Percentiles rank a stretch among this genome's conserved stretches.
Conservation (phyloP, 1,140 invertebrate species). For the Thrips palmi region DNA sequence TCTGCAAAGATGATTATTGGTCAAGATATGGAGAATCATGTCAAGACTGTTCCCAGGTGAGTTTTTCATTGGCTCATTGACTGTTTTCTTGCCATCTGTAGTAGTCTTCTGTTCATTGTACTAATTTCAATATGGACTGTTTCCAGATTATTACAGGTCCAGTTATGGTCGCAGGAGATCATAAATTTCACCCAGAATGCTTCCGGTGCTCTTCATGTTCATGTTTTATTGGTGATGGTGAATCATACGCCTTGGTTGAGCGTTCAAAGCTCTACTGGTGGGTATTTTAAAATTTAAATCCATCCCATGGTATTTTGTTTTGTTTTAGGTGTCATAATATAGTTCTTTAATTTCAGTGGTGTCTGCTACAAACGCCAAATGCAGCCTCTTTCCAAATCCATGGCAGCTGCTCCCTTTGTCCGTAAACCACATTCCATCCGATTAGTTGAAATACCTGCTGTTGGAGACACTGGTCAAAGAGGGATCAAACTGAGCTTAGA, state of each 20-base stretch:
- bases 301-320: conserved; percentile 15
- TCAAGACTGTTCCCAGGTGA: conserved; percentile 63
- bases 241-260: conserved; percentile 77
- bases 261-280: conserved; percentile 75
- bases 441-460: conserved; percentile 52
- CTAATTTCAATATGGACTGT: conserved; percentile 9
- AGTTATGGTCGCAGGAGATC: conserved; percentile 84
- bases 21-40: conserved; percentile 71
- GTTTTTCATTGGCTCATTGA: not conserved
- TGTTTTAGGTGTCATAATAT: not conserved
- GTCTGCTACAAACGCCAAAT: conserved; percentile 28
- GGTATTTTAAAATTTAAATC: conserved; percentile 16
- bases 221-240: conserved; percentile 77
- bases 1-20: conserved; percentile 82
- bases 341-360: conserved; percentile 15
- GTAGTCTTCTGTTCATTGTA: not conserved
- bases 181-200: conserved; percentile 91
- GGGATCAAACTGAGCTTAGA: conserved; percentile 39
- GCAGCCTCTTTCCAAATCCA: conserved; percentile 34
- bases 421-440: conserved; percentile 57
- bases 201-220: conserved; percentile 69
- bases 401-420: conserved; percentile 29
- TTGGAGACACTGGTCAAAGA: conserved; percentile 27
- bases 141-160: conserved; percentile 67
- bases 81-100: not conserved